Conservation (phyloP, 2,888 invertebrate genomes). For the Linnaemya vulpina region DNA sequence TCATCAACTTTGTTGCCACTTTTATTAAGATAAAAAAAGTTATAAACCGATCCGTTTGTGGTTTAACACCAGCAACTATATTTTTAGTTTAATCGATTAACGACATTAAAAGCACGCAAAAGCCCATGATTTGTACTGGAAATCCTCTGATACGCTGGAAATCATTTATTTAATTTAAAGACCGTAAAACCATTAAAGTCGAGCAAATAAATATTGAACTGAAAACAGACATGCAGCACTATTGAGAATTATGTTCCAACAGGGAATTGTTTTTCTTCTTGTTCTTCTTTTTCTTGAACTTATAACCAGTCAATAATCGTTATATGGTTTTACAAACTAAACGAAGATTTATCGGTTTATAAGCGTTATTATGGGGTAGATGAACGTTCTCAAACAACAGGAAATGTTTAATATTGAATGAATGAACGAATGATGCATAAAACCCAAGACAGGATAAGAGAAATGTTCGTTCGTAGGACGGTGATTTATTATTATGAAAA, state of each 20-base stretch:
- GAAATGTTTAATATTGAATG: constrained; percentile 25
- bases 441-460: constrained; percentile 1
- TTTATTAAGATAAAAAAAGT: too few species aligned
- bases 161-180: too few species aligned
- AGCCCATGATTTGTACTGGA: too few species aligned
- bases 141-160: too few species aligned
- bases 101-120: too few species aligned
- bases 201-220: too few species aligned
- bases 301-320: constrained; percentile 38
- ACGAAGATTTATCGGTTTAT: constrained; percentile 48
- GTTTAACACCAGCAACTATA: too few species aligned
- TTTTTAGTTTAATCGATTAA: too few species aligned
- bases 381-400: constrained; percentile 22
- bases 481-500: constrained; percentile 6
- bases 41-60: too few species aligned
- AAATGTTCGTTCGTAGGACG: constrained; percentile 1
- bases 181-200: too few species aligned
- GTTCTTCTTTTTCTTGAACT: neutral
- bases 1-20: too few species aligned
- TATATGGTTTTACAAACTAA: constrained; percentile 38
- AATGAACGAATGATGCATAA: neutral
- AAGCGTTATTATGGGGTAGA: constrained; percentile 21
- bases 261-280: neutral
- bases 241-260: neutral
- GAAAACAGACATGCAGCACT: neutral